Conservation (phyloP, 1,140 invertebrate genomes). For the Marisa cornuarietis region DNA sequence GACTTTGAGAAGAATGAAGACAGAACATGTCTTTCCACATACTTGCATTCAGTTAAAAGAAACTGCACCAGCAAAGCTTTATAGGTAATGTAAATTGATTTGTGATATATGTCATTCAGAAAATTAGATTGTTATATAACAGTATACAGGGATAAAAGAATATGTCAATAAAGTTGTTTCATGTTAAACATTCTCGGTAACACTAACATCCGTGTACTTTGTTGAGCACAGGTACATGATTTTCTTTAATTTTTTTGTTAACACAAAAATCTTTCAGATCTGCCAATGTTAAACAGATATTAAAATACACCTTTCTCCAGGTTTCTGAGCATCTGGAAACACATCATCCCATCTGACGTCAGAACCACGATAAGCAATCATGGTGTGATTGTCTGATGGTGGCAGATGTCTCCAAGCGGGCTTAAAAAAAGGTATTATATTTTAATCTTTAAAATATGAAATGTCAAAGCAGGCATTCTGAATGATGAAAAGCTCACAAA, state of each 20-base stretch:
- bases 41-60: too few species aligned
- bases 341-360: slow-evolving; percentile 81
- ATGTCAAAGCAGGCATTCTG: too few species aligned
- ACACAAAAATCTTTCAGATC: not conserved
- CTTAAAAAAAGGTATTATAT: slow-evolving; percentile 63
- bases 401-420: slow-evolving; percentile 91
- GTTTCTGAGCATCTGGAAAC: slow-evolving; percentile 52
- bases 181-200: slow-evolving; percentile 11
- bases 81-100: too few species aligned
- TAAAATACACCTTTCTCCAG: slow-evolving; percentile 40
- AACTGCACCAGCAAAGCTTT: too few species aligned
- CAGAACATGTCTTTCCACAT: too few species aligned
- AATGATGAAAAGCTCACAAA: too few species aligned
- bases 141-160: too few species aligned
- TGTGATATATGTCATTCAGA: too few species aligned
- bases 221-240: slow-evolving; percentile 68
- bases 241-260: not conserved
- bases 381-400: slow-evolving; percentile 75
- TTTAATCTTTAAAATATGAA: too few species aligned
- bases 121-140: too few species aligned
- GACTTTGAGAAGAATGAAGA: too few species aligned
- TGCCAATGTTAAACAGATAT: not conserved
- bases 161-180: too few species aligned
- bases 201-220: slow-evolving; percentile 67
- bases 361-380: slow-evolving; percentile 91